Percentiles rank a stretch among this genome's conserved stretches.
phyloP scores from a whole-genome alignment of 2,797 vertebrate genomes.

The Acipenser ruthenus region DNA sequence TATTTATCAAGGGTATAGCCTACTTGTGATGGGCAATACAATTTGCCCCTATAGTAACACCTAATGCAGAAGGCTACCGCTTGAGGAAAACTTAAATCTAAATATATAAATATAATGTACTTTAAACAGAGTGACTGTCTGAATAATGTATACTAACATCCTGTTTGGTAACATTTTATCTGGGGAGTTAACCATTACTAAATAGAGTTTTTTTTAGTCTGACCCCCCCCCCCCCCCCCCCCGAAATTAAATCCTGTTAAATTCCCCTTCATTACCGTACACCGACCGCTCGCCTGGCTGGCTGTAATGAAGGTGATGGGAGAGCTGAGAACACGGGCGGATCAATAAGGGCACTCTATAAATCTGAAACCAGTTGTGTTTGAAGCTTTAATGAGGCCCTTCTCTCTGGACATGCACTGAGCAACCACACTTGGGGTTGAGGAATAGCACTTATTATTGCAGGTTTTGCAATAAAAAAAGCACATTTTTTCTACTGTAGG shows the following conservation, averaged over 20 bases:
- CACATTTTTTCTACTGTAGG: neutral
- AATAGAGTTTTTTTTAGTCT: too few species aligned
- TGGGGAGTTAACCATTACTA: too few species aligned
- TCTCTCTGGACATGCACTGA: neutral
- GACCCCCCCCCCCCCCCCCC: neutral
- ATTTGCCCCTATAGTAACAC: too few species aligned
- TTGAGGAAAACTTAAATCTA: too few species aligned
- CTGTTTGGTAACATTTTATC: too few species aligned
- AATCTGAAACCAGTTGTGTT: neutral
- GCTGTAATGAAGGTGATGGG: neutral
- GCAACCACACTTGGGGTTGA: neutral
- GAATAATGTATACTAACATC: too few species aligned
- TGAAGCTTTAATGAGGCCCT: constrained; percentile 2
- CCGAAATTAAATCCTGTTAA: neutral
- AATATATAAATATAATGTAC: too few species aligned
- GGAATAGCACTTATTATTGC: too few species aligned
- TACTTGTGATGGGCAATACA: too few species aligned
- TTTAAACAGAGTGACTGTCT: too few species aligned
- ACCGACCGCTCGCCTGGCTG: neutral
- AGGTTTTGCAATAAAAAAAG: neutral
- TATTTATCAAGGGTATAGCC: too few species aligned
- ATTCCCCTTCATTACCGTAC: neutral
- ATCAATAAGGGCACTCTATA: constrained; percentile 1
- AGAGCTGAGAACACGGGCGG: neutral
- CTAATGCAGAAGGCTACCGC: too few species aligned